These are phyloP conservation scores for Cephalophus harveyi DNA, from an alignment of 2,113 vertebrate species.

Conservation along the genomic window DNA sequence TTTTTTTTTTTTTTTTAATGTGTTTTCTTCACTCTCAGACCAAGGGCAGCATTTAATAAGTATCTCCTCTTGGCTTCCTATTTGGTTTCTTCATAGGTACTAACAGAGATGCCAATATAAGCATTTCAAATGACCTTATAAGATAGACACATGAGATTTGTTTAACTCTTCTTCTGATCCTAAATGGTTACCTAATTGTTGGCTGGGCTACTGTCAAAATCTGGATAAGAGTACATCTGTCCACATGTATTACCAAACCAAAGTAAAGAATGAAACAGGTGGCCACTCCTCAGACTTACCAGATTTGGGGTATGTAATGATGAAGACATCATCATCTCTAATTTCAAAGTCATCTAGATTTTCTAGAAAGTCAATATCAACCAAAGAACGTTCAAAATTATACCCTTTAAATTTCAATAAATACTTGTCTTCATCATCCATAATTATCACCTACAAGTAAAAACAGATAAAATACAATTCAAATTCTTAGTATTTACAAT, in stretches of 20 bases:
- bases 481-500: not conserved
- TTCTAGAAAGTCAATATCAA: not conserved
- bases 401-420: not conserved
- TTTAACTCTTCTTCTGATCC: not conserved
- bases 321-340: slow-evolving; percentile 42
- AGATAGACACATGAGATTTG: not conserved
- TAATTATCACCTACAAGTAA: not conserved
- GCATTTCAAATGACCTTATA: not conserved
- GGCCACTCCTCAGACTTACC: not conserved
- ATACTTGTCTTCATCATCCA: not conserved
- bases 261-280: not conserved
- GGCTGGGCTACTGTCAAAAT: not conserved
- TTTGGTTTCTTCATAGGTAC: not conserved
- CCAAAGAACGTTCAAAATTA: not conserved
- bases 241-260: not conserved
- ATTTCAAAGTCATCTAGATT: slow-evolving; percentile 32
- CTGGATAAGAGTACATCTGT: not conserved
- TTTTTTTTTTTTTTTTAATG: not conserved
- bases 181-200: not conserved
- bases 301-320: slow-evolving; percentile 55
- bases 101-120: not conserved
- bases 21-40: not conserved
- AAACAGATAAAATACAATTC: not conserved
- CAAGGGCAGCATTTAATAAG: not conserved
- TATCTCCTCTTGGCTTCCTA: not conserved